A percentile compares a stretch with the other conserved stretches of the same genome.
Evolutionary conservation across 2,113 vertebrate genomes (phyloP).

Genomic region (Uria lomvia): DNA sequence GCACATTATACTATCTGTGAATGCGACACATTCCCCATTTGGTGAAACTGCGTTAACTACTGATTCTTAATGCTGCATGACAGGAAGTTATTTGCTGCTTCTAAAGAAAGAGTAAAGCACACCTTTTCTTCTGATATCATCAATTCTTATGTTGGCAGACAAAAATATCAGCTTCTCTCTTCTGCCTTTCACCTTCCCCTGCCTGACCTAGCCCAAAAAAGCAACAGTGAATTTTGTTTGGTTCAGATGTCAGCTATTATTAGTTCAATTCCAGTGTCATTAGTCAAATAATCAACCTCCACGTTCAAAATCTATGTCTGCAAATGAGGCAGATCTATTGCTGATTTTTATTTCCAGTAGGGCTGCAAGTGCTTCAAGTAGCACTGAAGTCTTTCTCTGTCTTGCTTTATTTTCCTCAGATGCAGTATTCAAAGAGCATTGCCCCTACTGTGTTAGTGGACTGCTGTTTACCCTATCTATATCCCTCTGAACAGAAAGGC

Average conservation of each 20-base stretch:
- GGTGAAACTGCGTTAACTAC: constrained; percentile 2
- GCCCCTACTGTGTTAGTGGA: background rate
- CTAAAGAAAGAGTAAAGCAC: background rate
- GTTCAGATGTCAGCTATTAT: background rate
- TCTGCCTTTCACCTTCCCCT: background rate
- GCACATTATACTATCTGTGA: background rate
- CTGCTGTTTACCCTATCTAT: background rate
- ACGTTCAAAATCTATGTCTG: background rate
- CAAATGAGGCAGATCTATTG: background rate
- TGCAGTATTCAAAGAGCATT: background rate
- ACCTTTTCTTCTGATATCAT: background rate
- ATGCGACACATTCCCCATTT: background rate
- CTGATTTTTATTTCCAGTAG: background rate
- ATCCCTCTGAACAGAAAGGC: background rate
- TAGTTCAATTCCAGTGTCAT: background rate
- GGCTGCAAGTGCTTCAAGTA: background rate
- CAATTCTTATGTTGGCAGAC: background rate
- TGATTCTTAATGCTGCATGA: background rate
- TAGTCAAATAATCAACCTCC: background rate
- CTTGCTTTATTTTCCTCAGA: background rate
- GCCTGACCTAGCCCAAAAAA: background rate
- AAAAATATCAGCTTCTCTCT: background rate
- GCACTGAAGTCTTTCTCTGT: background rate
- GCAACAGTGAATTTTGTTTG: background rate
- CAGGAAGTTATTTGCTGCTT: constrained; percentile 4